Percentiles rank a stretch among this genome's conserved stretches.
These are phyloP conservation scores for Sylvilagus bachmani DNA, from an alignment of 2,113 vertebrate species.

Conservation along the genomic window DNA sequence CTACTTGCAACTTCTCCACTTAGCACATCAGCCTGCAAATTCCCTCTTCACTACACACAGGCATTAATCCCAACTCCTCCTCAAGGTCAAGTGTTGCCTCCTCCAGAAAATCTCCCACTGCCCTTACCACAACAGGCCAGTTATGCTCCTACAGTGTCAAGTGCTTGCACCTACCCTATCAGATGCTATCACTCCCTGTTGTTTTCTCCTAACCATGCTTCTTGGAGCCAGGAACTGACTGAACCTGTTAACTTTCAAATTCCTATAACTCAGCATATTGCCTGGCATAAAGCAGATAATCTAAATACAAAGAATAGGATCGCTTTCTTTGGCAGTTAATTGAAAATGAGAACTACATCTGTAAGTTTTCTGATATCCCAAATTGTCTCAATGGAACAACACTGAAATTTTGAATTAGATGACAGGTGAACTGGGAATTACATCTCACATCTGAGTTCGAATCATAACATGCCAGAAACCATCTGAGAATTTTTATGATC, in stretches of 20 bases:
- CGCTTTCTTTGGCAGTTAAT: conserved; percentile 1
- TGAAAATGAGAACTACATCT: background rate
- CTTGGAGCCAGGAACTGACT: background rate
- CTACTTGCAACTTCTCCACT: background rate
- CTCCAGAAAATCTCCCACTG: background rate
- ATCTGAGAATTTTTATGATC: background rate
- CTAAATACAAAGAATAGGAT: background rate
- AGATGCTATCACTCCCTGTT: background rate
- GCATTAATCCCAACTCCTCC: conserved; percentile 20
- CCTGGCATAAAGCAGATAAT: background rate
- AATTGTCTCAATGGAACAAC: background rate
- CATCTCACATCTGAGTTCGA: background rate
- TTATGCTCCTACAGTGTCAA: background rate
- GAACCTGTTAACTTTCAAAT: conserved; percentile 37
- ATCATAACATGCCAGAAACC: background rate
- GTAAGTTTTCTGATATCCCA: background rate
- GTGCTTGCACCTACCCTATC: background rate
- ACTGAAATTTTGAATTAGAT: conserved; percentile 55
- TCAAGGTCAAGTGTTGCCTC: background rate
- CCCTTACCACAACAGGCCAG: background rate
- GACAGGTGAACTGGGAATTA: background rate
- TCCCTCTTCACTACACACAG: background rate
- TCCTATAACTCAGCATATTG: background rate
- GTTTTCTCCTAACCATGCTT: background rate
- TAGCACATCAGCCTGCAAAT: conserved; percentile 7